These are phyloP conservation scores for Nettapus auritus DNA, from an alignment of 2,113 vertebrate species.

Conservation along the genomic window DNA sequence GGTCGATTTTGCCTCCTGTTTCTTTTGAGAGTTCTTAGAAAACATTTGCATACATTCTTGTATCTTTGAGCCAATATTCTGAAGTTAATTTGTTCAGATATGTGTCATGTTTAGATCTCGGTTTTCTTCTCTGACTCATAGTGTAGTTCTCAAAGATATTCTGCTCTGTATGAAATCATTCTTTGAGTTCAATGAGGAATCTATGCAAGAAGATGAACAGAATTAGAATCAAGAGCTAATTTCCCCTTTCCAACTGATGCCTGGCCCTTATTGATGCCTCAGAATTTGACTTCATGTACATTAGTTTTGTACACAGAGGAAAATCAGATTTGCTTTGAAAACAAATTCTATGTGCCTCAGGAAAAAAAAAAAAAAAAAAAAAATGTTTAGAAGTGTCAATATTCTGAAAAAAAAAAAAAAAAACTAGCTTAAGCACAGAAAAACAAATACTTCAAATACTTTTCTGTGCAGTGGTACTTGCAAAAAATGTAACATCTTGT, in stretches of 20 bases:
- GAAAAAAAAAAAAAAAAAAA: background rate
- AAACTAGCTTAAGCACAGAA: background rate
- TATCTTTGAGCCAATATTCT: background rate
- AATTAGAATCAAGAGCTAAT: background rate
- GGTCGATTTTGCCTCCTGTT: background rate
- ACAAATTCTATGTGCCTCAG: background rate
- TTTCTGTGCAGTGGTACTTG: background rate
- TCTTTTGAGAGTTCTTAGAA: background rate
- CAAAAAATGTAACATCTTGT: background rate
- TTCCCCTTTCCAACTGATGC: background rate
- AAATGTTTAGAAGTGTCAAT: background rate
- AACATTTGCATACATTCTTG: background rate
- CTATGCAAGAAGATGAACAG: background rate
- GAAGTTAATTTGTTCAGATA: background rate
- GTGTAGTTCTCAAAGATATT: background rate
- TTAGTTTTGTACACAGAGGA: background rate
- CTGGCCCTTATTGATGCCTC: background rate
- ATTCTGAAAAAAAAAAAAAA: too few relatives aligned
- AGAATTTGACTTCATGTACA: background rate
- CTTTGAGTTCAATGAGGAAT: background rate
- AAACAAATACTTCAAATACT: background rate
- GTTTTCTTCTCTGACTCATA: background rate
- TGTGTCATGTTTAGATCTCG: background rate
- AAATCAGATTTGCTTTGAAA: background rate
- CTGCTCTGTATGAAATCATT: background rate